These are phyloP conservation scores for Mus caroli DNA, from an alignment of 2,797 vertebrate species.

Conservation along the genomic window DNA sequence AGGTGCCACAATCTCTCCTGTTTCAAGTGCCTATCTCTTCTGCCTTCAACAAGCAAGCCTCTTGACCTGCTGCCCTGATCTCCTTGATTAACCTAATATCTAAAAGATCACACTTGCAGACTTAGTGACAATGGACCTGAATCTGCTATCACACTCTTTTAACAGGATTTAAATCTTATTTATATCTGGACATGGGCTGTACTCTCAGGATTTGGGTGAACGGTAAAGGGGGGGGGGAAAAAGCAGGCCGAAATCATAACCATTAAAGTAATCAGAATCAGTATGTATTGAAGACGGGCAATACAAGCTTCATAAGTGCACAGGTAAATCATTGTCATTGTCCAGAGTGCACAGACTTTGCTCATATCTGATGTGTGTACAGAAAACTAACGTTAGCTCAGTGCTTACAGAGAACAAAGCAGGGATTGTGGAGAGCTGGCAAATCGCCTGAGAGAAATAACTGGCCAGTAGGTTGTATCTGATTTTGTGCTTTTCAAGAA, in stretches of 20 bases:
- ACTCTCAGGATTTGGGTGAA: slow-evolving; percentile 72
- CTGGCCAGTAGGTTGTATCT: background rate
- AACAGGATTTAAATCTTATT: slow-evolving; percentile 77
- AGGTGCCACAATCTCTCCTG: slow-evolving; percentile 70
- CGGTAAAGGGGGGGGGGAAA: background rate
- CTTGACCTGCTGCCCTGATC: slow-evolving; percentile 59
- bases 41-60: slow-evolving; percentile 61
- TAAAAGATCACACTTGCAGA: slow-evolving; percentile 80
- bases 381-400: background rate
- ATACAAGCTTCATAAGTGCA: background rate
- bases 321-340: background rate
- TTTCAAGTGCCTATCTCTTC: slow-evolving; percentile 69
- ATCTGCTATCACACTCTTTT: slow-evolving; percentile 74
- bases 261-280: slow-evolving; percentile 36
- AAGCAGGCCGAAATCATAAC: slow-evolving; percentile 71
- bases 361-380: background rate
- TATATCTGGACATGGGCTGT: slow-evolving; percentile 73
- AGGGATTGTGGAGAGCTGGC: background rate
- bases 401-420: background rate
- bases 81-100: slow-evolving; percentile 79
- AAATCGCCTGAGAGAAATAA: slow-evolving; percentile 25
- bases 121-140: slow-evolving; percentile 74
- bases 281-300: slow-evolving; percentile 39
- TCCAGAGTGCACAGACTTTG: background rate
- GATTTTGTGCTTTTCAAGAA: background rate